Base-by-base conservation (phyloP, 1,140 invertebrate genomes). In the Eufriesea mexicana region DNA sequence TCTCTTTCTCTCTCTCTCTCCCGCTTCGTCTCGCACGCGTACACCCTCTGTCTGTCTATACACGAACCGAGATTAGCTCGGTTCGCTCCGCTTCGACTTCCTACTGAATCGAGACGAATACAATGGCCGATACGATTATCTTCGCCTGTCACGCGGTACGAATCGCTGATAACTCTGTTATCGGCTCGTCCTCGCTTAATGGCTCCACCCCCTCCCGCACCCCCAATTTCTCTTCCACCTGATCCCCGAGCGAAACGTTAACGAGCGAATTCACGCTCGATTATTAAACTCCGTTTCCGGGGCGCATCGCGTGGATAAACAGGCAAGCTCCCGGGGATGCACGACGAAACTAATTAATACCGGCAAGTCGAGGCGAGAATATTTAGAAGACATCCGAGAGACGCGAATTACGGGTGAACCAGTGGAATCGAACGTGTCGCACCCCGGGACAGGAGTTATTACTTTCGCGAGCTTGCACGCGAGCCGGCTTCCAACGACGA, bases 101-200 rank as follows among this genome's bases (percentile, higher is more conserved):
- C 23, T 70, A 42, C 25, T 28, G 28, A 72, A 55, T 59, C 25
- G 72, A 45, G n/a, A 23, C 78, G 78, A 71, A 10, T 28, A 74
- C 71, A 74, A 74, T 42, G 71, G 42, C 45, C 67, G 73, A 75
- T 78, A 76, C 49, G 76, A 86, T 87, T 83, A 87, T 83, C 76
- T 70, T 64, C 45, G 74, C 18, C 61, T 51, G 49, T 35, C 35
- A 54, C 64, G 49, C 59, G 70, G 73, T 70, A 82, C 73, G 81
- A 83, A 83, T 86, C 80, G 59, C 62, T 42, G 49, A 79, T 87
- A 87, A 86, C 70, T 71, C 62, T 28, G 75, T 57, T 78, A 73
- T 62, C 85, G 61, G 35, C 12, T 62, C 71, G 42, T 76, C 66
- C 61, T 72, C 67, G 82, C 42, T 68, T 80, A 87, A 87, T 62